phyloP scores from a whole-genome alignment of 1,140 invertebrate species.

The Tetranychus cinnabarinus region DNA sequence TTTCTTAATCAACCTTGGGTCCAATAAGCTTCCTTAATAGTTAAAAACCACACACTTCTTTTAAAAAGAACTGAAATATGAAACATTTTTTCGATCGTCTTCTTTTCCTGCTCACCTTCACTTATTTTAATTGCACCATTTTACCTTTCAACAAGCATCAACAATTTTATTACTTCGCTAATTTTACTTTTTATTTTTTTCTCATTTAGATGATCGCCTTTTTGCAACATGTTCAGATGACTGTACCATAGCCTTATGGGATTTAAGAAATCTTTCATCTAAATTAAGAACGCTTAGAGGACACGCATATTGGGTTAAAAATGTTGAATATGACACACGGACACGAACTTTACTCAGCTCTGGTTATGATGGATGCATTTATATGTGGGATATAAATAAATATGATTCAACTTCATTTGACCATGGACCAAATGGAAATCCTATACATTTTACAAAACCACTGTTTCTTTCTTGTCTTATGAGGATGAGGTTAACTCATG shows the following conservation, averaged over 20 bases:
- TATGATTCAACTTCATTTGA: not conserved
- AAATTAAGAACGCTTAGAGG: conserved; percentile 46
- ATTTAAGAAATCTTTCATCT: conserved; percentile 53
- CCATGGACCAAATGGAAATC: not conserved
- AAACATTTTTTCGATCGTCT: no score
- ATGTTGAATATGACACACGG: conserved; percentile 71
- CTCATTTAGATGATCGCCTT: conserved; percentile 43
- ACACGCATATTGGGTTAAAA: conserved; percentile 88
- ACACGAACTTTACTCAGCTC: conserved; percentile 65
- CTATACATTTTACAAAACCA: not conserved
- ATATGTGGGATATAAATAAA: conserved; percentile 71
- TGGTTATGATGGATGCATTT: conserved; percentile 76
- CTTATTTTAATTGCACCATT: conserved; percentile 33
- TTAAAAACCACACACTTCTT: no score
- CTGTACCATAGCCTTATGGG: conserved; percentile 71
- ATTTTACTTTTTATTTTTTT: not conserved
- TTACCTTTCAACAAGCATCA: no score
- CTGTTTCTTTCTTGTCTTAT: conserved; percentile 31
- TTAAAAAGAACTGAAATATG: no score
- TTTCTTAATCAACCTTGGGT: conserved; percentile 7
- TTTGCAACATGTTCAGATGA: conserved; percentile 87
- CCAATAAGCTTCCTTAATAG: no score
- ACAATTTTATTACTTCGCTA: no score
- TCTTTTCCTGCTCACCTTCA: conserved; percentile 7
- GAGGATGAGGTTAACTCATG: conserved; percentile 60